Conservation (phyloP, 37 sponge, comb jelly and placozoan genomes). For the Ephydatia muelleri region DNA sequence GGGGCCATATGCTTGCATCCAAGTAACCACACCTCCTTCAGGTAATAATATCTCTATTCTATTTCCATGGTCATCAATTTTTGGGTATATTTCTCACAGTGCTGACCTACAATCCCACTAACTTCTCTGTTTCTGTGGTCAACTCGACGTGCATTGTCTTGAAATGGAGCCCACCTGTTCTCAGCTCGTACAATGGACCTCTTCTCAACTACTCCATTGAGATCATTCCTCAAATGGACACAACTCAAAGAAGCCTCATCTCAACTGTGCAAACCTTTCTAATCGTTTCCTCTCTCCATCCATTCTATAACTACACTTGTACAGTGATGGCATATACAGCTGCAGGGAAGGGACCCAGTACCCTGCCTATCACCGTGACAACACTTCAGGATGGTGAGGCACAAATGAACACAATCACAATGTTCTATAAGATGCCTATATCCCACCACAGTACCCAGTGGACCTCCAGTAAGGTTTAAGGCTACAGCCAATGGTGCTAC, state of each 20-base stretch:
- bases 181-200: too few relatives aligned
- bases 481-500: not conserved
- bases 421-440: not conserved
- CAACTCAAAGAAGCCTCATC: too few relatives aligned
- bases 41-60: too few relatives aligned
- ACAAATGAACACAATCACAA: not conserved
- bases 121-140: too few relatives aligned
- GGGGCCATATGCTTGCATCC: too few relatives aligned
- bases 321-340: conserved; percentile 41
- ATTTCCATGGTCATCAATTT: too few relatives aligned
- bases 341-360: conserved; percentile 32
- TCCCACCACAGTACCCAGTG: conserved; percentile 26
- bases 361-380: not conserved
- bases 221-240: too few relatives aligned
- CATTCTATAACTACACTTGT: conserved; percentile 18
- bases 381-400: conserved; percentile 17
- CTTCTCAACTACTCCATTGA: too few relatives aligned
- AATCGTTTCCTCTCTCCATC: conserved; percentile 14
- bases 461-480: conserved; percentile 25
- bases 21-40: too few relatives aligned
- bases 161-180: too few relatives aligned
- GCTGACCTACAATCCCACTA: conserved; percentile 4
- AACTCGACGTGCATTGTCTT: too few relatives aligned
- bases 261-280: not conserved
- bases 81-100: conserved; percentile 1